Evolutionary conservation across 2,113 vertebrate species (phyloP).

Genomic region (Petromus typicus): DNA sequence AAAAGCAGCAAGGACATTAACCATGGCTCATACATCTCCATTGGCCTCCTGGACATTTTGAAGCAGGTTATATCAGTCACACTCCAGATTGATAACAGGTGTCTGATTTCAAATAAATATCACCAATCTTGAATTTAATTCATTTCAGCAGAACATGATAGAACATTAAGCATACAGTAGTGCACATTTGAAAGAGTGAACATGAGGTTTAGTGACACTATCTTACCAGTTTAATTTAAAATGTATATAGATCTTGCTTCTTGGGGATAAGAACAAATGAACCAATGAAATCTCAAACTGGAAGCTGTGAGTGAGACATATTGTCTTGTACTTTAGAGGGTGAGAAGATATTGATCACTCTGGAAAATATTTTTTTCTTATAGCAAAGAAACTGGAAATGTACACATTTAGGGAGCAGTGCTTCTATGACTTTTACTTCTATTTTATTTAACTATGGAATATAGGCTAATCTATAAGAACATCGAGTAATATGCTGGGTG

Average conservation of each 20-base stretch:
- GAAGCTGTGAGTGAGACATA: not conserved
- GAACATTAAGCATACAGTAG: not conserved
- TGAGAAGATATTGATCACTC: not conserved
- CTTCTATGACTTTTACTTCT: not conserved
- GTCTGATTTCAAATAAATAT: conserved; percentile 58
- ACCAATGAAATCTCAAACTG: conserved; percentile 15
- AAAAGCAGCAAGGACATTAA: not conserved
- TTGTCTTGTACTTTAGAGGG: not conserved
- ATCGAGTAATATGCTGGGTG: not conserved
- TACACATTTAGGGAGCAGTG: not conserved
- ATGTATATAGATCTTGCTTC: conserved; percentile 51
- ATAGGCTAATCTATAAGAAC: not conserved
- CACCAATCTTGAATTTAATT: conserved; percentile 46
- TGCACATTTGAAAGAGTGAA: not conserved
- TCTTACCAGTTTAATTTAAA: conserved; percentile 47
- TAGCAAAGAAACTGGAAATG: not conserved
- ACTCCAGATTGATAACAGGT: conserved; percentile 53
- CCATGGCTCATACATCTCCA: conserved; percentile 34
- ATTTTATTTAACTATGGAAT: conserved; percentile 2
- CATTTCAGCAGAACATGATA: conserved; percentile 32
- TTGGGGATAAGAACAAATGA: not conserved
- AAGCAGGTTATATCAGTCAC: conserved; percentile 43
- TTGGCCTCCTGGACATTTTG: conserved; percentile 23
- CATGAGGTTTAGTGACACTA: not conserved
- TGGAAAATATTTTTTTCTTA: not conserved